Evolutionary conservation across 2,888 invertebrate species (phyloP), one percentile per base, ranked within the genome.

Genomic region (Zygogramma bicolorata): DNA sequence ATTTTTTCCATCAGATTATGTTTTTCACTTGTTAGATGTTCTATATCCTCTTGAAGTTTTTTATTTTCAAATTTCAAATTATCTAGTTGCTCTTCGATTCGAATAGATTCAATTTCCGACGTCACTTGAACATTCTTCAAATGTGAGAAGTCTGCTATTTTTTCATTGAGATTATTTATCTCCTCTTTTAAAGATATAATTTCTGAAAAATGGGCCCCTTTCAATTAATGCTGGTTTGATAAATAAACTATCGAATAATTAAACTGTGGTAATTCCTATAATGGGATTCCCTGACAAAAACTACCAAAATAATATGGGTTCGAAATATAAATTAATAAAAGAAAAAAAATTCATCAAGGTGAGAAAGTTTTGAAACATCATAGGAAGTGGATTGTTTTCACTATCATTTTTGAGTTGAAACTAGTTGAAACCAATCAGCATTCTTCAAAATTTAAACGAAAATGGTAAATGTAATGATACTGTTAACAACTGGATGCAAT

Each of bases 21-120:
- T 72, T 90, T 90, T 80, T 91, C 90, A 34, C 88, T 81, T 74
- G 88, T 88, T 20, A 90, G 80, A 58, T 88, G 86, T 67, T 89
- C 88, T 69, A 90, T 87, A 68, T 90, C 88, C 62, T 88, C 84
- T 81, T 88, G 86, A 29, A 91, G 79, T 78, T 88, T 87, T 77
- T 87, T 87, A 78, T 89, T 90, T 72, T 89, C 88, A 34, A 87
- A 87, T 75, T 88, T 87, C 3, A 92, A 82, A 68, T 88, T 86
- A 81, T 86, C 93, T 59, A 94, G 87, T 84, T 94, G 92, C 85
- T 95, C 95, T 85, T 96, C 95, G 73, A 94, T 86, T 81, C 95
- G 93, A 40, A 94, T 93, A 6, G 93, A 91, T 79, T 92, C 92
- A 83, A 95, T 92, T 88, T 95, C 94, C 0, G 93, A 91, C 27